Conservation (phyloP, 2,797 vertebrate genomes). For the Naso thynnoides region DNA sequence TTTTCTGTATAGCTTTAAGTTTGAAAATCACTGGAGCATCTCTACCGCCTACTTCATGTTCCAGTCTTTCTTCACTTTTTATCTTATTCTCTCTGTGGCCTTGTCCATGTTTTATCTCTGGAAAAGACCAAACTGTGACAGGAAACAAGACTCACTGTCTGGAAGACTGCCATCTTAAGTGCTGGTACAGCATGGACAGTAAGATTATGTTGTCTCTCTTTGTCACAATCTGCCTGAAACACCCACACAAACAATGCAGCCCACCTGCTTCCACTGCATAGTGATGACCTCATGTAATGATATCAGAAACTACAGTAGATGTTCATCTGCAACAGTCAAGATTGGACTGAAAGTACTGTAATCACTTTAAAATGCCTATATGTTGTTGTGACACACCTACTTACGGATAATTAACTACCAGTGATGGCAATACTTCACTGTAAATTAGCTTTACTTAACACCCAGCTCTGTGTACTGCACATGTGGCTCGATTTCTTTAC, state of each 20-base stretch:
- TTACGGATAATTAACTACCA: neutral
- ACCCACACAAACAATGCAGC: slow-evolving; percentile 24
- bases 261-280: slow-evolving; percentile 36
- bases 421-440: no score
- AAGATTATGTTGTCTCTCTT: neutral
- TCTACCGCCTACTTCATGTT: neutral
- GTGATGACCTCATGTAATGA: slow-evolving; percentile 29
- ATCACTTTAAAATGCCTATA: neutral
- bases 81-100: neutral
- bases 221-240: slow-evolving; percentile 4
- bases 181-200: neutral
- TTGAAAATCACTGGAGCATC: neutral
- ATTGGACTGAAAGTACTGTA: neutral
- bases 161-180: slow-evolving; percentile 21
- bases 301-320: slow-evolving; percentile 4
- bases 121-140: slow-evolving; percentile 30
- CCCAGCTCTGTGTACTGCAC: neutral
- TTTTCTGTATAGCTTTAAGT: neutral
- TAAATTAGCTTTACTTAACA: neutral
- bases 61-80: neutral
- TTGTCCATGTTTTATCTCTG: slow-evolving; percentile 21
- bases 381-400: neutral
- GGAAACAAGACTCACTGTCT: slow-evolving; percentile 30
- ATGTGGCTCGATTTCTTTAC: neutral
- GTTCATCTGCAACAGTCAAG: neutral